These are phyloP conservation scores for Physella acuta DNA, from an alignment of 1,140 invertebrate species.

Conservation along the genomic window DNA sequence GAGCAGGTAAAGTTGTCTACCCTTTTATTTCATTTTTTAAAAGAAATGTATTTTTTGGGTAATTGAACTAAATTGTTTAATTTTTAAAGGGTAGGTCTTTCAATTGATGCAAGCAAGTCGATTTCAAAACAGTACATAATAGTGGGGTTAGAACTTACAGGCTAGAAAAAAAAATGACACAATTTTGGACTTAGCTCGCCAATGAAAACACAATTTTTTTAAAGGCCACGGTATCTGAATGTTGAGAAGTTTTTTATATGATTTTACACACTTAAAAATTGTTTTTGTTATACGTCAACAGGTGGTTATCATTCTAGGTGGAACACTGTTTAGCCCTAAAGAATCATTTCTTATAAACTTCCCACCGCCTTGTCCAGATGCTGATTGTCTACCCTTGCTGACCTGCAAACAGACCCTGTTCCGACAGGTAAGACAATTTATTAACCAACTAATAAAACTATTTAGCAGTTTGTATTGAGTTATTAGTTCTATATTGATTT, in stretches of 20 bases:
- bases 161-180: too few relatives aligned
- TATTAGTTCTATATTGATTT: background rate
- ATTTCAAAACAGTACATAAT: too few relatives aligned
- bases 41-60: background rate
- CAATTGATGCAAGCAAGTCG: too few relatives aligned
- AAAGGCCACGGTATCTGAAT: too few relatives aligned
- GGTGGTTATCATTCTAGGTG: constrained; percentile 39
- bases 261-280: too few relatives aligned
- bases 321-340: constrained; percentile 47
- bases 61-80: too few relatives aligned
- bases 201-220: too few relatives aligned
- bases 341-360: constrained; percentile 46
- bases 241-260: too few relatives aligned
- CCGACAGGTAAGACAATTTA: constrained; percentile 28
- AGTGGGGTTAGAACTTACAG: too few relatives aligned
- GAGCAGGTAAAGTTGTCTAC: constrained; percentile 23
- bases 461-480: background rate
- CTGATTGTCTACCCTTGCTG: constrained; percentile 36
- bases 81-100: too few relatives aligned
- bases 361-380: constrained; percentile 44
- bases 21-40: background rate
- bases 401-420: constrained; percentile 40
- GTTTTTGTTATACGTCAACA: background rate
- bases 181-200: too few relatives aligned
- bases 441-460: background rate